Percentiles rank a stretch among this genome's conserved stretches.
Evolutionary conservation across 1,140 invertebrate species (phyloP).

Genomic region (Sipha flava): DNA sequence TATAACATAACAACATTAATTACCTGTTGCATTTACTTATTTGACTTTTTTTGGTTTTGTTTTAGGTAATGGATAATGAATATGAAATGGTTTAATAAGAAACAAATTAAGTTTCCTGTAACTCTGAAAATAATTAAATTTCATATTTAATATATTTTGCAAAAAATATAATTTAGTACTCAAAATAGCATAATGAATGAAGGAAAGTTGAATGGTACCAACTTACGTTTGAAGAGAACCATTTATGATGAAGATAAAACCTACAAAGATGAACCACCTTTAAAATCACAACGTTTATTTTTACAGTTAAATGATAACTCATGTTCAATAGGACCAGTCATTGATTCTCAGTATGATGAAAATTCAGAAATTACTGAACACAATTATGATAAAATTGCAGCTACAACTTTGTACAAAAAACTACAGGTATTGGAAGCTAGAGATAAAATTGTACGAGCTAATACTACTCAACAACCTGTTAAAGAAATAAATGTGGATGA

Average conservation of each 20-base stretch:
- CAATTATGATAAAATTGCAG: neutral
- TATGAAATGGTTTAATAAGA: too few relatives aligned
- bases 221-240: neutral
- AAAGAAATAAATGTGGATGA: slow-evolving; percentile 1
- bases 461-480: neutral
- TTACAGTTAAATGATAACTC: neutral
- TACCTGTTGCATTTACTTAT: too few relatives aligned
- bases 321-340: neutral
- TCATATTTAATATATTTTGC: too few relatives aligned
- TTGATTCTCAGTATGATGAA: neutral
- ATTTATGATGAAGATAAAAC: neutral
- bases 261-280: neutral
- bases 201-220: neutral
- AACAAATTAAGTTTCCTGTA: too few relatives aligned
- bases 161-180: too few relatives aligned
- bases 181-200: too few relatives aligned
- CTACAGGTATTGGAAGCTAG: neutral
- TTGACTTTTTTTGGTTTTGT: too few relatives aligned
- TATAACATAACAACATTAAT: too few relatives aligned
- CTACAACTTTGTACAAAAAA: neutral
- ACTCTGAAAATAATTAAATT: too few relatives aligned
- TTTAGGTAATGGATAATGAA: too few relatives aligned
- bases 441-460: neutral
- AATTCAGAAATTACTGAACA: neutral
- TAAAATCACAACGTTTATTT: neutral